phyloP scores from a whole-genome alignment of 2,113 vertebrate genomes.

The Coreoperca whiteheadi region DNA sequence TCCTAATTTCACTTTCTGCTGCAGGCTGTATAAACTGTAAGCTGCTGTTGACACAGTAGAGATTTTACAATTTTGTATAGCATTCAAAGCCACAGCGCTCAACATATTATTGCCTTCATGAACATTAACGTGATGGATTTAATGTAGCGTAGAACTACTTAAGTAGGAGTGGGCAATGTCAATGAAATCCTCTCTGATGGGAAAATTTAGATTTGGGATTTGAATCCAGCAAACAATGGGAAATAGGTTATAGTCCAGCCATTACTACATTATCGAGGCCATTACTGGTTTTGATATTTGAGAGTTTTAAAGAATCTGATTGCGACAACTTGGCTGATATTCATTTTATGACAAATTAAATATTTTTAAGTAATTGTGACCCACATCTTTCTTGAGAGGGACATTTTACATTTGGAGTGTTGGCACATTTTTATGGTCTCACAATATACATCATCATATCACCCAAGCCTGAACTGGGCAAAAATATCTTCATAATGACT shows the following conservation, averaged over 20 bases:
- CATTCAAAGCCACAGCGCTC: background rate
- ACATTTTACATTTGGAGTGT: too few species aligned
- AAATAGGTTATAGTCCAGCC: too few species aligned
- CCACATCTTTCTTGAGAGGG: too few species aligned
- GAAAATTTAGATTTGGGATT: too few species aligned
- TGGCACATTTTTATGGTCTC: too few species aligned
- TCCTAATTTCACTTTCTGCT: background rate
- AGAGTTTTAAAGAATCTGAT: too few species aligned
- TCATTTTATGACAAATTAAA: too few species aligned
- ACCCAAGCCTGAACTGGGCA: background rate
- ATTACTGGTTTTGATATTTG: too few species aligned
- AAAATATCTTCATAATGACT: background rate
- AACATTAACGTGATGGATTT: background rate
- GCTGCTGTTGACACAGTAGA: slow-evolving; percentile 2
- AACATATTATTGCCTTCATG: background rate
- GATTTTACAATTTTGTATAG: background rate
- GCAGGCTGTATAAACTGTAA: background rate
- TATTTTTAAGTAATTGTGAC: too few species aligned
- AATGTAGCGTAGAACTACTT: background rate
- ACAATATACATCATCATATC: too few species aligned
- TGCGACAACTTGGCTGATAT: too few species aligned
- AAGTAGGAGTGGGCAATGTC: background rate
- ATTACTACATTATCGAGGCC: too few species aligned
- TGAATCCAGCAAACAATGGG: background rate
- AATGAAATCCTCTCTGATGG: background rate